Conservation (phyloP, 2,888 invertebrate species). For the Tenthredo notha region DNA sequence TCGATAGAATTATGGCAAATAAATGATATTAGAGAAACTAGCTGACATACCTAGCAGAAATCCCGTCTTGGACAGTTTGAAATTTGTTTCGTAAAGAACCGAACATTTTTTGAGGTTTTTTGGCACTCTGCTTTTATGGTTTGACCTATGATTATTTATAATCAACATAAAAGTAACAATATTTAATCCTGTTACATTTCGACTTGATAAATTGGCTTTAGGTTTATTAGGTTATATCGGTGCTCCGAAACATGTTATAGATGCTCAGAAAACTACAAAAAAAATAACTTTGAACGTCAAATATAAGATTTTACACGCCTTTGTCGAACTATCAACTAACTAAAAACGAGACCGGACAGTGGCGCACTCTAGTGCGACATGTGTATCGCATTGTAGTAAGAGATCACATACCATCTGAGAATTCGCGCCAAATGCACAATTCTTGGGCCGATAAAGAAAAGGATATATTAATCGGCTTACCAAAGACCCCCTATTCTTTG, state of each 20-base stretch:
- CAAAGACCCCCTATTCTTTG: background rate
- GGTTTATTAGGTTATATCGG: conserved; percentile 27
- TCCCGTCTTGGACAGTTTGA: conserved; percentile 76
- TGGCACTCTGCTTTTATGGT: background rate
- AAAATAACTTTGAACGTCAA: conserved; percentile 8
- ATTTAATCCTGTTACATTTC: conserved; percentile 30
- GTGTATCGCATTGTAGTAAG: background rate
- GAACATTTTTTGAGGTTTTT: conserved; percentile 67
- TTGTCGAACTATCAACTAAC: background rate
- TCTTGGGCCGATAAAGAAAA: background rate
- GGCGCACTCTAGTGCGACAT: background rate
- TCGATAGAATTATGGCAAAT: background rate
- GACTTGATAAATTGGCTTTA: background rate
- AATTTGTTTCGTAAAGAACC: conserved; percentile 74
- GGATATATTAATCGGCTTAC: background rate
- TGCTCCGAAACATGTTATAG: conserved; percentile 10
- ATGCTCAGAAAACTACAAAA: background rate
- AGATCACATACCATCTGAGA: conserved; percentile 7
- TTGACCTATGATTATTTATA: background rate
- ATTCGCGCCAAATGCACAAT: background rate
- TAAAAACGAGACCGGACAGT: background rate
- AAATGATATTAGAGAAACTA: background rate
- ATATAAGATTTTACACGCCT: background rate
- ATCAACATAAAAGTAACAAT: conserved; percentile 1
- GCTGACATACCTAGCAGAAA: conserved; percentile 74